A percentile compares a stretch with the other conserved stretches of the same genome.
These are phyloP conservation scores for Bombus sibiricus DNA, from an alignment of 1,140 invertebrate genomes.

Conservation along the genomic window DNA sequence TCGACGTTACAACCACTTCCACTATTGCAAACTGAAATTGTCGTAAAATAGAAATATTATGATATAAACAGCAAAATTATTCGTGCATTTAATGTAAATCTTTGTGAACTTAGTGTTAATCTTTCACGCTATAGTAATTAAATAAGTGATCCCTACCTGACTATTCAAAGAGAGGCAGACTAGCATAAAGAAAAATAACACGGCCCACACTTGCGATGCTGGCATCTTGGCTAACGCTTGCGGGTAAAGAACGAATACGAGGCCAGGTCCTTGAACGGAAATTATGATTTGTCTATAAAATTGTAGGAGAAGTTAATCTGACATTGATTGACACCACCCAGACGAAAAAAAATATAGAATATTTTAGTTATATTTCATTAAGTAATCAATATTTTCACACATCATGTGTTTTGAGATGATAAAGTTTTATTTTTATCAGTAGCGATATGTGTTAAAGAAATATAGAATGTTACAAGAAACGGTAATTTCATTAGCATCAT, in stretches of 20 bases:
- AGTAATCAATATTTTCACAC: neutral
- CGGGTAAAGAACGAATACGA: constrained; percentile 95
- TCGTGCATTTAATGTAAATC: neutral
- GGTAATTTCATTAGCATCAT: neutral
- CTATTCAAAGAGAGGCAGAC: constrained; percentile 95
- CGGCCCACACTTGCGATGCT: constrained; percentile 91
- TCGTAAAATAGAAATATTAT: neutral
- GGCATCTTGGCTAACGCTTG: constrained; percentile 95
- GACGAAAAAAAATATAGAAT: neutral
- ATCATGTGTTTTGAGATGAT: neutral
- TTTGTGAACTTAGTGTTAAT: neutral
- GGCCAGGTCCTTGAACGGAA: constrained; percentile 89
- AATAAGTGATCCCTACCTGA: constrained; percentile 85
- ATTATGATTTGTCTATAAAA: constrained; percentile 75
- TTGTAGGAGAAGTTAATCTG: constrained; percentile 69
- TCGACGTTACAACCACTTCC: constrained; percentile 95
- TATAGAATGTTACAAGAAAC: neutral
- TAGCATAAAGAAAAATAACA: constrained; percentile 95
- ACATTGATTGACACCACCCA: constrained; percentile 50
- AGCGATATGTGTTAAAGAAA: neutral
- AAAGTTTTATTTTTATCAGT: neutral
- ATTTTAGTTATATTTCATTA: neutral
- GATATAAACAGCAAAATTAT: neutral
- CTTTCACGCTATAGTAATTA: neutral
- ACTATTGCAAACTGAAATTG: constrained; percentile 91